Evolutionary conservation across 35 echinoderm and acorn worm genomes (phyloP).

Genomic region (Patiria miniata): DNA sequence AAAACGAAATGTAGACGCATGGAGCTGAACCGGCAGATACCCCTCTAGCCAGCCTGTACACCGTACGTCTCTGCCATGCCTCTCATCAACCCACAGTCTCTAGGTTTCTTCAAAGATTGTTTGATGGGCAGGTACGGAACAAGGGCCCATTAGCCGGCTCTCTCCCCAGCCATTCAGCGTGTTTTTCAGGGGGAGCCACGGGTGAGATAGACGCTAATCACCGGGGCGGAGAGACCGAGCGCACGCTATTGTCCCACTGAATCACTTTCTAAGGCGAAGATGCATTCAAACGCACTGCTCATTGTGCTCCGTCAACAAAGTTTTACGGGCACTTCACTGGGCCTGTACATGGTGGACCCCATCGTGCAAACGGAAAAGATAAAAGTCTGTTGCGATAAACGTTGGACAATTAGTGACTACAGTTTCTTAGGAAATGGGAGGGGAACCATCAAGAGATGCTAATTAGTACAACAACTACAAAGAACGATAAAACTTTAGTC

Average conservation of each 20-base stretch:
- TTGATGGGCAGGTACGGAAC: slow-evolving; percentile 14
- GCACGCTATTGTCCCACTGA: background rate
- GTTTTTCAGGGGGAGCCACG: background rate
- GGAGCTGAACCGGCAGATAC: no score
- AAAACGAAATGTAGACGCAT: no score
- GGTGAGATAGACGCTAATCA: slow-evolving; percentile 6
- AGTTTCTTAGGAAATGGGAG: no score
- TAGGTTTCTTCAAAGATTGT: no score
- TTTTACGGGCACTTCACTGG: background rate
- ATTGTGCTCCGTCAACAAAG: background rate
- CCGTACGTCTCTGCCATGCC: no score
- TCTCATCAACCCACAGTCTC: no score
- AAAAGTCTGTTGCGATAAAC: slow-evolving; percentile 1
- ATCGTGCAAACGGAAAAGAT: background rate
- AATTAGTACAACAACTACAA: no score
- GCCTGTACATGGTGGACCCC: background rate
- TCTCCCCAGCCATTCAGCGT: background rate
- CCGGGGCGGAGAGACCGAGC: background rate
- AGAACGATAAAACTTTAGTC: no score
- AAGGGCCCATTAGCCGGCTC: background rate
- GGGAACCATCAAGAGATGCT: no score
- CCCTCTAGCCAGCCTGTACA: no score
- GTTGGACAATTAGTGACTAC: background rate
- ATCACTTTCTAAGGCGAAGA: background rate
- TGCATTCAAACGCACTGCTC: background rate